These are phyloP conservation scores for Phoebastria nigripes DNA, from an alignment of 2,797 vertebrate species.

Conservation along the genomic window DNA sequence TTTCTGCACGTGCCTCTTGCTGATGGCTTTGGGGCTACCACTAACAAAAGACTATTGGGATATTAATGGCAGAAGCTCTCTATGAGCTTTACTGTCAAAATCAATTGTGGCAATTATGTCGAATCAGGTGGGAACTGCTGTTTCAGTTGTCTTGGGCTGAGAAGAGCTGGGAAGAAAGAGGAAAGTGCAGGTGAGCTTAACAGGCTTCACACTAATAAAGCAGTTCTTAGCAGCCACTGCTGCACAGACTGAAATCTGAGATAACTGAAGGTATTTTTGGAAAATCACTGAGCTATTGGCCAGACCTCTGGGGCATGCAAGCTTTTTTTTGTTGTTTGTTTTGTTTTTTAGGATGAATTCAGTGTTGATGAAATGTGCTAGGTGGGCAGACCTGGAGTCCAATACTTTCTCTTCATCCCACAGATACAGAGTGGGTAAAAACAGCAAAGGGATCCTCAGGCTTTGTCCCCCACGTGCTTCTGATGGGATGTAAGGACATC, in stretches of 20 bases:
- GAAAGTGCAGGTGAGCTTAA: neutral
- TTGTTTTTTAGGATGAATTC: neutral
- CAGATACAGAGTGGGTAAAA: neutral
- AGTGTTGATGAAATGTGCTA: neutral
- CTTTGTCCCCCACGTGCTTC: rapidly evolving
- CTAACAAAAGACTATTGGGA: neutral
- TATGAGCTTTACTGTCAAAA: neutral
- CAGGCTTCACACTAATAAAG: neutral
- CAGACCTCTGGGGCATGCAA: neutral
- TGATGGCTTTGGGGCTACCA: neutral
- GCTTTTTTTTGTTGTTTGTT: neutral
- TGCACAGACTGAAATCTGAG: neutral
- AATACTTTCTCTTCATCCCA: neutral
- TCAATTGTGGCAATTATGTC: slow-evolving; percentile 2
- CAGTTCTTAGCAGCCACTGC: neutral
- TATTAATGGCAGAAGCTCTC: neutral
- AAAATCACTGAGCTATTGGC: neutral
- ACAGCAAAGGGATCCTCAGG: neutral
- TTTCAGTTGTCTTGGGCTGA: slow-evolving; percentile 3
- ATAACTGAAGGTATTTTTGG: neutral
- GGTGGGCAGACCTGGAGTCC: neutral
- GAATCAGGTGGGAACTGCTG: slow-evolving; percentile 3
- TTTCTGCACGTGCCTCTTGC: neutral
- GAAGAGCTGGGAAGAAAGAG: slow-evolving; percentile 14
- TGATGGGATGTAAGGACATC: neutral